A percentile compares a stretch with the other conserved stretches of the same genome.
These are phyloP conservation scores for Gnathonemus longibarbis DNA, from an alignment of 2,113 vertebrate genomes.

Conservation along the genomic window DNA sequence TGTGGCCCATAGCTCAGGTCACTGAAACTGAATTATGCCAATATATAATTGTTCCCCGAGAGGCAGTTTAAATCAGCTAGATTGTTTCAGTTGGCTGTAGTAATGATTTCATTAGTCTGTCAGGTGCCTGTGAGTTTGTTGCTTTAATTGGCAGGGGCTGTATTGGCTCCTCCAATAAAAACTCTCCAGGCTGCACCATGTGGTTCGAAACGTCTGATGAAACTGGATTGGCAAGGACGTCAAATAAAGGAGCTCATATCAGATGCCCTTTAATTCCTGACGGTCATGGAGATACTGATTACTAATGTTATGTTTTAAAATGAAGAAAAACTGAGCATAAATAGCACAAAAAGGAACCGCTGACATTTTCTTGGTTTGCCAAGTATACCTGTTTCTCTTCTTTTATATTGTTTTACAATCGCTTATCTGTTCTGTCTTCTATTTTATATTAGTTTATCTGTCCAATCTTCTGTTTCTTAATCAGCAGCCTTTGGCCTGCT, in stretches of 20 bases:
- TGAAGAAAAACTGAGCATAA: neutral
- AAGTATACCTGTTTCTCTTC: neutral
- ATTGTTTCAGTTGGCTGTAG: neutral
- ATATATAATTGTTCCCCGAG: neutral
- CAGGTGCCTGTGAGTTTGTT: neutral
- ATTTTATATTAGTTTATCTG: slow-evolving; percentile 4
- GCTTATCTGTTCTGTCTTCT: neutral
- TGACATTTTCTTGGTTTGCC: neutral
- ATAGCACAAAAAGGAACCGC: neutral
- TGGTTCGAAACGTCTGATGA: neutral
- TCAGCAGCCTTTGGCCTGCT: neutral
- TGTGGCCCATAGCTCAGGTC: neutral
- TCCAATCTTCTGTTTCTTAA: neutral
- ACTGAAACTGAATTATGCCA: neutral
- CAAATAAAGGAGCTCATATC: neutral
- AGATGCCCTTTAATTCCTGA: neutral
- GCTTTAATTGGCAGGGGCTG: neutral
- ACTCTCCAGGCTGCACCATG: neutral
- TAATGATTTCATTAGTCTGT: neutral
- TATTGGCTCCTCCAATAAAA: neutral
- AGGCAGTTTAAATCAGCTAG: neutral
- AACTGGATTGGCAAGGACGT: neutral
- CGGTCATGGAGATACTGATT: neutral
- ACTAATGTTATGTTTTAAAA: neutral
- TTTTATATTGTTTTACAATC: neutral